Conservation (phyloP, 2,113 vertebrate genomes). For the Tapirus terrestris region DNA sequence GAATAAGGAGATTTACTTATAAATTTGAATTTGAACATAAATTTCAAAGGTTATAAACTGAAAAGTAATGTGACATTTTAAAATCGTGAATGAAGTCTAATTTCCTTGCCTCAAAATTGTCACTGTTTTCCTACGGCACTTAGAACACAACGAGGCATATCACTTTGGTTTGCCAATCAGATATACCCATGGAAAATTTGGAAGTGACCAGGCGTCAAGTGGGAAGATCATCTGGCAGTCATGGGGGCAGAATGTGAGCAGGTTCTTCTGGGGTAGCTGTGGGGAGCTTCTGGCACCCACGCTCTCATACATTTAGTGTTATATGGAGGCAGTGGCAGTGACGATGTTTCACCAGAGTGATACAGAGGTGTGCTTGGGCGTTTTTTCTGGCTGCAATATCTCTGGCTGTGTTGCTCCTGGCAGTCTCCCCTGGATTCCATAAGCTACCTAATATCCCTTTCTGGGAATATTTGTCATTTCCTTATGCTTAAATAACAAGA, state of each 20-base stretch:
- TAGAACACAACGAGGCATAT: not conserved
- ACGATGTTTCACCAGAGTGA: not conserved
- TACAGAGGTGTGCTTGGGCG: not conserved
- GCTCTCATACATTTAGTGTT: rapidly evolving
- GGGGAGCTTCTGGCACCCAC: not conserved
- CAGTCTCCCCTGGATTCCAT: not conserved
- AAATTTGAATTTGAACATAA: slow-evolving; percentile 15
- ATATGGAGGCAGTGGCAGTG: rapidly evolving
- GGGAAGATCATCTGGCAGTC: not conserved
- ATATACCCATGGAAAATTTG: not conserved
- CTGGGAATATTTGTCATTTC: not conserved
- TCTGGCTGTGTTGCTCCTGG: not conserved
- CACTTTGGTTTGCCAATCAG: not conserved
- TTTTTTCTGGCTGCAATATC: not conserved
- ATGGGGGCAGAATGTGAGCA: not conserved
- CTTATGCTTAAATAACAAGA: not conserved
- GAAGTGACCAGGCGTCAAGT: not conserved
- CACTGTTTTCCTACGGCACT: not conserved
- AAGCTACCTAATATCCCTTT: not conserved
- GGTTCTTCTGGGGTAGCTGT: not conserved
- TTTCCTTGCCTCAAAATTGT: not conserved
- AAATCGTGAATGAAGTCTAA: not conserved
- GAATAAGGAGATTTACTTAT: not conserved
- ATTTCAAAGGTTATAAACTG: not conserved
- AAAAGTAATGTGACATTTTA: not conserved